phyloP scores from a whole-genome alignment of 2,888 invertebrate genomes.

The Rhorus exstirpatorius region DNA sequence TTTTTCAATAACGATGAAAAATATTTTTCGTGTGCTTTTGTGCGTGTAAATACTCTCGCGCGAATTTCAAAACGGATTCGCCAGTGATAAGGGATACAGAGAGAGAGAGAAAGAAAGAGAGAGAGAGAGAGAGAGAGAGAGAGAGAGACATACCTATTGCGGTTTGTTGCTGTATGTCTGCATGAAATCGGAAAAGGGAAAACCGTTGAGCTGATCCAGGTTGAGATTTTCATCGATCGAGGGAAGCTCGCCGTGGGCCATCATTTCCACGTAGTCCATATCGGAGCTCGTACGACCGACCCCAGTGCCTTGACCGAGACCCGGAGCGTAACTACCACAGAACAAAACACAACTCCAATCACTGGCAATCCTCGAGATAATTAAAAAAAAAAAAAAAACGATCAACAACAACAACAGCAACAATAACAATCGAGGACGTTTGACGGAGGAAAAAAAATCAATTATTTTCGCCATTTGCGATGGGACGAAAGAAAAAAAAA shows the following conservation, averaged over 20 bases:
- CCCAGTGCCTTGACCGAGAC: slow-evolving; percentile 82
- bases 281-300: slow-evolving; percentile 82
- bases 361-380: slow-evolving; percentile 82
- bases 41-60: slow-evolving; percentile 24
- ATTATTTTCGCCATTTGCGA: slow-evolving; percentile 27
- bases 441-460: slow-evolving; percentile 18
- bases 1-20: slow-evolving; percentile 25
- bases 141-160: slow-evolving; percentile 79
- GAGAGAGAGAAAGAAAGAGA: not conserved
- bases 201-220: slow-evolving; percentile 82
- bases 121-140: slow-evolving; percentile 30
- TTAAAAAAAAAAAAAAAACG: slow-evolving; percentile 39
- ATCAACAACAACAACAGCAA: slow-evolving; percentile 48
- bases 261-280: slow-evolving; percentile 85
- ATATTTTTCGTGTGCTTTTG: slow-evolving; percentile 43
- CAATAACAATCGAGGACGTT: slow-evolving; percentile 18
- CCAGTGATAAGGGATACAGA: slow-evolving; percentile 31
- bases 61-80: slow-evolving; percentile 32
- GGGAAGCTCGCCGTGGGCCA: slow-evolving; percentile 80
- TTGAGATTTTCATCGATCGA: slow-evolving; percentile 84
- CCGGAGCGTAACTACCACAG: slow-evolving; percentile 84
- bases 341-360: slow-evolving; percentile 86
- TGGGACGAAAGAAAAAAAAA: slow-evolving; percentile 21
- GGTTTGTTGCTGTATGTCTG: slow-evolving; percentile 82
- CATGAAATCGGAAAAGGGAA: slow-evolving; percentile 83